Conservation (phyloP, 2,113 vertebrate genomes). For the Oncorhynchus gorbuscha region DNA sequence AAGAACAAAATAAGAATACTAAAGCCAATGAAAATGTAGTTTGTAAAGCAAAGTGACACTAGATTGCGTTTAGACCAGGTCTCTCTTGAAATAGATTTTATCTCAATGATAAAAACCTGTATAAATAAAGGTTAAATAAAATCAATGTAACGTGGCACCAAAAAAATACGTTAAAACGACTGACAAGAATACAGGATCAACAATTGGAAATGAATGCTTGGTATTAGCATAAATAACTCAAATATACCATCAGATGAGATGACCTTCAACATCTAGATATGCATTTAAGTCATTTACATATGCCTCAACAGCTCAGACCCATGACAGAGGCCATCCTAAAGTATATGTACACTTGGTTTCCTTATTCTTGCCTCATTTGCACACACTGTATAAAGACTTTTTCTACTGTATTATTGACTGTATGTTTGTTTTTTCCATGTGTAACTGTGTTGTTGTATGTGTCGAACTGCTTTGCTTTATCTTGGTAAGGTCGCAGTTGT, state of each 20-base stretch:
- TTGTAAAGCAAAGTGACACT: too few species aligned
- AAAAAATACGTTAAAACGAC: too few species aligned
- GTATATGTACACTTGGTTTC: background rate
- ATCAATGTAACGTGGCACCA: too few species aligned
- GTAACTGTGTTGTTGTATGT: too few species aligned
- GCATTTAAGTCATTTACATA: too few species aligned
- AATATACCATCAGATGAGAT: background rate
- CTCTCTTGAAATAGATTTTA: too few species aligned
- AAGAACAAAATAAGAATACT: background rate
- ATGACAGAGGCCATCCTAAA: background rate
- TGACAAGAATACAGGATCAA: background rate
- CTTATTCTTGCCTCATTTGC: background rate
- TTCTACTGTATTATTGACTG: too few species aligned
- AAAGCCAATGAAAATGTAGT: background rate
- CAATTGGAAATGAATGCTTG: background rate
- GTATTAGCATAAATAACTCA: background rate
- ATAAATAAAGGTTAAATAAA: background rate
- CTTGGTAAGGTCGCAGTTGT: too few species aligned
- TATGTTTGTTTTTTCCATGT: too few species aligned
- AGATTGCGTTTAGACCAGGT: too few species aligned
- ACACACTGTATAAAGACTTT: too few species aligned
- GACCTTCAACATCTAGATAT: background rate
- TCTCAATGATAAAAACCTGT: background rate
- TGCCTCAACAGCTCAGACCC: background rate
- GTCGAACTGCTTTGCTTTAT: too few species aligned